These are phyloP conservation scores for Agapornis roseicollis DNA, from an alignment of 2,113 vertebrate genomes.

Conservation along the genomic window DNA sequence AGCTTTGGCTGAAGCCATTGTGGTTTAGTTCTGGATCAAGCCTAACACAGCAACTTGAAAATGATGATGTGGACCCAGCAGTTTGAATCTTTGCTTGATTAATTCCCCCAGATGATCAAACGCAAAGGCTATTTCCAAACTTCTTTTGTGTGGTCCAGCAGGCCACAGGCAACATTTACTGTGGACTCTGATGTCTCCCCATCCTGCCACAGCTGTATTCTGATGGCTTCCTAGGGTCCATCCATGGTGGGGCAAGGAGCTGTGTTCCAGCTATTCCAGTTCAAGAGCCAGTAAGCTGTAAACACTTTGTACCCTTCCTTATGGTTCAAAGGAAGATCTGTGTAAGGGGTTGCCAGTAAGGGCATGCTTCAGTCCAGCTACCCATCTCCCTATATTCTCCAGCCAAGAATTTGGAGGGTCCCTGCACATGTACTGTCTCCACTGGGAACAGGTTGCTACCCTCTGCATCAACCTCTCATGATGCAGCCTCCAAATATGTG, in stretches of 20 bases:
- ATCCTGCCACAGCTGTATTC: not conserved
- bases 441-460: not conserved
- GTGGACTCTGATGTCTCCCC: not conserved
- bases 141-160: not conserved
- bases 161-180: not conserved
- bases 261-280: no score
- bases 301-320: not conserved
- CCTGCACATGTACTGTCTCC: not conserved
- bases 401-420: not conserved
- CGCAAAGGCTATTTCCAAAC: not conserved
- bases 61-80: fast-evolving
- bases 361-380: not conserved
- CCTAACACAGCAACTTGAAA: not conserved
- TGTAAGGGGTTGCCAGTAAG: not conserved
- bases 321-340: not conserved
- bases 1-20: not conserved
- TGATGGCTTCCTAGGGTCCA: fast-evolving
- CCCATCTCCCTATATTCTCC: not conserved
- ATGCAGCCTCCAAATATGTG: not conserved
- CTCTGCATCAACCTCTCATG: not conserved
- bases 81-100: not conserved
- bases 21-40: not conserved
- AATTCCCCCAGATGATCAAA: not conserved
- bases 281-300: not conserved
- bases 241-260: fast-evolving